These are phyloP conservation scores for roundworm (Caenorhabditis elegans) DNA, from an alignment of 1,140 invertebrate species.

Conservation along the genomic window DNA sequence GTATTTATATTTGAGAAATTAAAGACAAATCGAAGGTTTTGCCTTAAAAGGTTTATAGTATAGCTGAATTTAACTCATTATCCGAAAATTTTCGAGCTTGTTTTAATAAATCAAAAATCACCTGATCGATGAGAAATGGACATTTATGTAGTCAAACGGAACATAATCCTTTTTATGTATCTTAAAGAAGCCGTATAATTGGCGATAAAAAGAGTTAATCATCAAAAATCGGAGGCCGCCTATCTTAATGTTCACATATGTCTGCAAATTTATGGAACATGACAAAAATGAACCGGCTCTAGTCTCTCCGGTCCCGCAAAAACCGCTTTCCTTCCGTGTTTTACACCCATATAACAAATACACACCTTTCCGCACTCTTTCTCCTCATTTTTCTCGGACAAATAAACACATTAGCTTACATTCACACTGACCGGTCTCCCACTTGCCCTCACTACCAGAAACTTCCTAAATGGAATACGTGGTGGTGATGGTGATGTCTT, in stretches of 20 bases:
- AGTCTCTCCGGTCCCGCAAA: background rate
- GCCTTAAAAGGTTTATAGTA: too few relatives aligned
- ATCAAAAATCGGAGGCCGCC: background rate
- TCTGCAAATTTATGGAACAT: background rate
- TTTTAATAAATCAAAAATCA: too few relatives aligned
- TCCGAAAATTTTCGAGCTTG: too few relatives aligned
- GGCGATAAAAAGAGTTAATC: too few relatives aligned
- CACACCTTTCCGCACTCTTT: background rate
- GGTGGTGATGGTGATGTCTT: background rate
- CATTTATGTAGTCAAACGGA: too few relatives aligned
- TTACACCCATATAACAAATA: slow-evolving; percentile 27
- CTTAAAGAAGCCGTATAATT: too few relatives aligned
- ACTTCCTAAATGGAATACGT: background rate
- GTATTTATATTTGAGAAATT: too few relatives aligned
- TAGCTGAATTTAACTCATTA: too few relatives aligned
- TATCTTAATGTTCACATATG: background rate
- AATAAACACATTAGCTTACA: slow-evolving; percentile 32
- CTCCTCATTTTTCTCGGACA: background rate
- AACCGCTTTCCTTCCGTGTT: slow-evolving; percentile 26
- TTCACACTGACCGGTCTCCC: slow-evolving; percentile 17
- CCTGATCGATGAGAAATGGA: too few relatives aligned
- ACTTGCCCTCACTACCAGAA: background rate
- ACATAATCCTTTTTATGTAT: too few relatives aligned
- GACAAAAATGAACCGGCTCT: background rate
- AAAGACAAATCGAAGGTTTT: too few relatives aligned